phyloP scores from a whole-genome alignment of 2,797 vertebrate genomes.

The Sparidentex hasta region DNA sequence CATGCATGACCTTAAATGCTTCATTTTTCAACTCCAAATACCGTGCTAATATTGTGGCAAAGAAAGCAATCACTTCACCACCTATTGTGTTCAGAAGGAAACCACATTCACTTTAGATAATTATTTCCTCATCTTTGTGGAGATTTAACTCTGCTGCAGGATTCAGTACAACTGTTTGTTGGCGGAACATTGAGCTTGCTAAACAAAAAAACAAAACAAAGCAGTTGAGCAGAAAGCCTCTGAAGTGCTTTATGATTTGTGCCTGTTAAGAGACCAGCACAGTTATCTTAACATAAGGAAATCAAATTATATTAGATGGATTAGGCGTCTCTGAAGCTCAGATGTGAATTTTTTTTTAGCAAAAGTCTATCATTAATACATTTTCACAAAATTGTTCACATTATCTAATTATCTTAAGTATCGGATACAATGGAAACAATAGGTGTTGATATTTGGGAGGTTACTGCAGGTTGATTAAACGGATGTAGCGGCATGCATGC shows the following conservation, averaged over 20 bases:
- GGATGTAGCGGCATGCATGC: no score
- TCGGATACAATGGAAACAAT: no score
- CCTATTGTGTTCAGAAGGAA: slow-evolving; percentile 65
- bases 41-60: slow-evolving; percentile 48
- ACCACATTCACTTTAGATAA: slow-evolving; percentile 29
- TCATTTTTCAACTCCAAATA: slow-evolving; percentile 20
- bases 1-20: slow-evolving; percentile 11
- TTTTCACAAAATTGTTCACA: no score
- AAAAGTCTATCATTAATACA: neutral
- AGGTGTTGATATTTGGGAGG: no score
- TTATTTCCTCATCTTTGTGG: slow-evolving; percentile 32
- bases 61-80: slow-evolving; percentile 57
- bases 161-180: neutral
- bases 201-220: no score
- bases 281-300: neutral
- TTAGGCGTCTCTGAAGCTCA: neutral
- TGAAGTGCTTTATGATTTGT: neutral
- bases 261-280: neutral
- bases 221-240: neutral
- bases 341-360: neutral
- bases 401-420: no score
- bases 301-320: neutral
- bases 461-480: no score
- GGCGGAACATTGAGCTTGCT: no score
- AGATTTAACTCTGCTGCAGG: neutral